Percentiles rank a stretch among this genome's conserved stretches.
Evolutionary conservation across 2,113 vertebrate genomes (phyloP).

Genomic region (Cyprinus carpio): DNA sequence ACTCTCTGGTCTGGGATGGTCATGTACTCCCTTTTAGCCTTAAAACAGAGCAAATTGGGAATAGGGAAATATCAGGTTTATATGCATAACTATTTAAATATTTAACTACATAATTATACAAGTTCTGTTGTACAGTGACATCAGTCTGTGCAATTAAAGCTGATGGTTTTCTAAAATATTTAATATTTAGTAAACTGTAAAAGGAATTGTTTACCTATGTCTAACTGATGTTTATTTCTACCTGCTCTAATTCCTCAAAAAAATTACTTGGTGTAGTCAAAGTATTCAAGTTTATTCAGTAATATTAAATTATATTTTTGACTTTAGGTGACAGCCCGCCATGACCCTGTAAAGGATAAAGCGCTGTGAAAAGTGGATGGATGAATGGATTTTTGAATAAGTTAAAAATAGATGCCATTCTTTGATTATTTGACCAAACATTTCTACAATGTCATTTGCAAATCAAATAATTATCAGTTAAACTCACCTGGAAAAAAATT

Average conservation of each 20-base stretch:
- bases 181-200: background rate
- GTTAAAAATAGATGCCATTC: background rate
- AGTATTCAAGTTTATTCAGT: background rate
- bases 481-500: conserved; percentile 94
- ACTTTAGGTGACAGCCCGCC: too few relatives aligned
- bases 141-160: background rate
- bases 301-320: background rate
- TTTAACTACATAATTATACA: too few relatives aligned
- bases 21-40: conserved; percentile 96
- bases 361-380: too few relatives aligned
- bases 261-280: background rate
- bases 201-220: background rate
- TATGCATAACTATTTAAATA: conserved; percentile 1
- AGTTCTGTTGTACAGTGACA: background rate
- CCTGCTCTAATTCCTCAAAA: background rate
- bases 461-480: background rate
- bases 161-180: background rate
- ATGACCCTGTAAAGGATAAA: too few relatives aligned
- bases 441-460: background rate
- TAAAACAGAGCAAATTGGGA: conserved; percentile 41
- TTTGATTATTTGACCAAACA: background rate
- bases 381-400: background rate
- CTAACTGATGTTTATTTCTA: background rate
- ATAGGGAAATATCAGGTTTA: background rate
- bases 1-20: conserved; percentile 92